Evolutionary conservation across 2,888 invertebrate genomes (phyloP), one percentile per base, ranked within the genome.

Genomic region (Stomorhina lunata): DNA sequence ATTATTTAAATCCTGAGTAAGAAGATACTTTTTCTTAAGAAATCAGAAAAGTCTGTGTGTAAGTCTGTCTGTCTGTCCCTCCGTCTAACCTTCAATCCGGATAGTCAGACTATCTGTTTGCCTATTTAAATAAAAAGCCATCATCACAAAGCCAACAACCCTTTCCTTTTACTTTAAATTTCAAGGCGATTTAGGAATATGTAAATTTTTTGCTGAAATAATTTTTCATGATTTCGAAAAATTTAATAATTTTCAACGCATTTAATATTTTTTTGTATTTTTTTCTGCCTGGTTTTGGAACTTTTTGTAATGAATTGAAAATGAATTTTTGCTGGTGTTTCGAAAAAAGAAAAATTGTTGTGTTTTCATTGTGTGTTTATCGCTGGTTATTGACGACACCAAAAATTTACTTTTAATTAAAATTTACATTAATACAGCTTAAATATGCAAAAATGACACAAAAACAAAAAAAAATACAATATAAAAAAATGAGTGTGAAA

Each of bases 321-420:
- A 50, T 22, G 6, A 48, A 32, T 32, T 32, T 43, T 59, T 43
- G 48, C 22, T 72, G 37, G 2, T 32, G 40, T 73, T 32, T 78
- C n/a, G n/a, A n/a, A n/a, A n/a, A n/a, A n/a, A n/a, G n/a, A n/a
- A n/a, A n/a, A n/a, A n/a, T n/a, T n/a, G n/a, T 72, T 50, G 71
- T 71, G 59, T 71, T 73, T 81, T 71, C 45, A 48, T 81, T 78
- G 69, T 10, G 22, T 66, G 17, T 79, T 82, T 79, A 72, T 77
- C 72, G 72, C 73, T 82, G 63, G n/a, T 55, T 82, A 66, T 82
- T 82, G 79, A 82, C 79, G 82, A 71, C 75, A 82, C 79, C 65
- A 71, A 79, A 84, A 84, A 85, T 83, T 85, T 85, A 85, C 84
- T 85, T 84, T 85, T 85, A 85, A 85, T 85, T 85, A 85, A 85